Evolutionary conservation across 2,797 vertebrate species (phyloP).

Genomic region (Sarcoramphus papa): DNA sequence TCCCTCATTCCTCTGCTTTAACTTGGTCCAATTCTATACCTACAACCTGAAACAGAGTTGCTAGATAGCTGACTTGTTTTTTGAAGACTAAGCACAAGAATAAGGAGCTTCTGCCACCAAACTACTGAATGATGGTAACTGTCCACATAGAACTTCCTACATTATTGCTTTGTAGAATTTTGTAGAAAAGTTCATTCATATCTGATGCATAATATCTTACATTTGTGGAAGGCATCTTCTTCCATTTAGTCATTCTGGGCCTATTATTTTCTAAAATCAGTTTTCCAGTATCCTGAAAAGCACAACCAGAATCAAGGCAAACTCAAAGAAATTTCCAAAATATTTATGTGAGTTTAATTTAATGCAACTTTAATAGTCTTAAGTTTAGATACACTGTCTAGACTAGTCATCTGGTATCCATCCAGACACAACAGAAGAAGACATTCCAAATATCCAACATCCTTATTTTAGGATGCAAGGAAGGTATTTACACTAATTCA

Average conservation of each 20-base stretch:
- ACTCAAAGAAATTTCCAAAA: not conserved
- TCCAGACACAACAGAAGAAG: not conserved
- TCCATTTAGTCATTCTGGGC: not conserved
- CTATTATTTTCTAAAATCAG: not conserved
- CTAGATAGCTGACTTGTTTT: not conserved
- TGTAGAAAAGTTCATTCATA: not conserved
- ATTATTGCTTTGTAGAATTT: not conserved
- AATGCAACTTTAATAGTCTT: not conserved
- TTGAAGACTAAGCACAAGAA: not conserved
- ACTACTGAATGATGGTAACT: not conserved
- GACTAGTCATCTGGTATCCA: not conserved
- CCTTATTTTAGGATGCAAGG: not conserved
- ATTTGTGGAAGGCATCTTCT: not conserved
- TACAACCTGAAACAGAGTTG: not conserved
- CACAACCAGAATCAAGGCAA: not conserved
- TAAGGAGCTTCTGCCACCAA: not conserved
- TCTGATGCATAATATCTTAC: not conserved
- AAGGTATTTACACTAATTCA: not conserved
- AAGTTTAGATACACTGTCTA: not conserved
- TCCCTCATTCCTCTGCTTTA: not conserved
- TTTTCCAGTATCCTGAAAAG: not conserved
- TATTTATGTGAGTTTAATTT: not conserved
- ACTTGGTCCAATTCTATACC: not conserved
- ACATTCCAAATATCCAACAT: not conserved
- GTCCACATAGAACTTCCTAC: not conserved